These are phyloP conservation scores for Cephus cinctus DNA, from an alignment of 1,140 invertebrate species.

Conservation along the genomic window DNA sequence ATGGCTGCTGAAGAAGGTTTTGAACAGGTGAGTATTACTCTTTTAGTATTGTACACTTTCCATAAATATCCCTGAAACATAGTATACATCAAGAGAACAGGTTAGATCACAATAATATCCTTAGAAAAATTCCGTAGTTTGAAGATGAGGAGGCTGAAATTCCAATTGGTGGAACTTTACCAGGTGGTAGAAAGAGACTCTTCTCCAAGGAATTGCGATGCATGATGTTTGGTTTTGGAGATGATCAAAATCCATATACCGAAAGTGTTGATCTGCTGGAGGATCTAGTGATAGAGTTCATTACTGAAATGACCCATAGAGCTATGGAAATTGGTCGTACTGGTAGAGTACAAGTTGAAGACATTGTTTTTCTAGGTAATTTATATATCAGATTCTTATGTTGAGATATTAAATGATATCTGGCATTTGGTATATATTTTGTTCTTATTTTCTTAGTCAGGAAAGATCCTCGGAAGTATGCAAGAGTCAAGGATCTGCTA, in stretches of 20 bases:
- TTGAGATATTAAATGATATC: conserved; percentile 7
- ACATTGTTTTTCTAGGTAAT: conserved; percentile 87
- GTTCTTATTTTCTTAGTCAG: conserved; percentile 63
- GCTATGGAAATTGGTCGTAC: conserved; percentile 96
- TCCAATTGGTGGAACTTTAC: conserved; percentile 61
- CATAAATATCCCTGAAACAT: too few species aligned
- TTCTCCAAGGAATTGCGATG: conserved; percentile 92
- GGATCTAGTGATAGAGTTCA: conserved; percentile 97
- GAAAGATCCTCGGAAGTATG: conserved; percentile 95
- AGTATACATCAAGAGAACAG: too few species aligned
- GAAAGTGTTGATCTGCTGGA: conserved; percentile 98
- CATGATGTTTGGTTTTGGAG: conserved; percentile 99
- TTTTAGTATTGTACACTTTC: too few species aligned
- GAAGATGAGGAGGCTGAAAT: conserved; percentile 69
- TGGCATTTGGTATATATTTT: conserved; percentile 9
- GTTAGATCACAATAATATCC: too few species aligned
- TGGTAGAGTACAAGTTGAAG: conserved; percentile 94
- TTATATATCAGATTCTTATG: neutral
- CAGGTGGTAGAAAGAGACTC: conserved; percentile 75
- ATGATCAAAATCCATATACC: conserved; percentile 98
- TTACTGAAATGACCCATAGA: conserved; percentile 89
- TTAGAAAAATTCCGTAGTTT: conserved; percentile 40
- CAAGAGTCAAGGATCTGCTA: conserved; percentile 94
- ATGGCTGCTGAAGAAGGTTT: conserved; percentile 36
- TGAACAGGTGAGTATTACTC: conserved; percentile 31